Conservation (phyloP, 2,797 vertebrate genomes). For the Gallinago stenura region DNA sequence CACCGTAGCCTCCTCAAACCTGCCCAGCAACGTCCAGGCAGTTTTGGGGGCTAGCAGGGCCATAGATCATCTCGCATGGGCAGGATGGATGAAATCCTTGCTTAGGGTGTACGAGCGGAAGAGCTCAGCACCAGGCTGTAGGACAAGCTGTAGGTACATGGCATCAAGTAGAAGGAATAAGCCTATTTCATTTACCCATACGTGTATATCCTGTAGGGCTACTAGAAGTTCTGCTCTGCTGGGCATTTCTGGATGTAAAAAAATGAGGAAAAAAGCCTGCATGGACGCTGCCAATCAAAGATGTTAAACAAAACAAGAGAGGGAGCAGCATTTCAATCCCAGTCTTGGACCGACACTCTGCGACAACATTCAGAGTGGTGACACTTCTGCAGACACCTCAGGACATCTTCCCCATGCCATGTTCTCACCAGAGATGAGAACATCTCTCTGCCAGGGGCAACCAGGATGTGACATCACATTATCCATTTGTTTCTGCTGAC, state of each 20-base stretch:
- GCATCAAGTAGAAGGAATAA: background rate
- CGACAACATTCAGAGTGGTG: background rate
- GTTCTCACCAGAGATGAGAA: background rate
- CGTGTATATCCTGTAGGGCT: background rate
- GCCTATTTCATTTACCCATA: background rate
- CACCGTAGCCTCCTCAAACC: background rate
- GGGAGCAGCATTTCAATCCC: background rate
- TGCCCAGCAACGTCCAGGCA: background rate
- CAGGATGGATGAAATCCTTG: background rate
- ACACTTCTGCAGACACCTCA: background rate
- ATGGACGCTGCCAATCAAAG: background rate
- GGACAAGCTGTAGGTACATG: accelerated
- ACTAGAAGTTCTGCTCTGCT: background rate
- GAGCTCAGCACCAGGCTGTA: background rate
- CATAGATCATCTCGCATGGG: accelerated
- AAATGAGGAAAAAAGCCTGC: background rate
- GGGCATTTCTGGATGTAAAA: background rate
- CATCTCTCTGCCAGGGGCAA: background rate
- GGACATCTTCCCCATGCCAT: accelerated
- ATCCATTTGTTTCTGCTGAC: accelerated
- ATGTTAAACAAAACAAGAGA: background rate
- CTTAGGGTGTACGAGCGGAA: background rate
- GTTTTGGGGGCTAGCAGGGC: background rate
- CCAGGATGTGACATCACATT: constrained; percentile 34
- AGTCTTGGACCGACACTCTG: background rate